Conservation (phyloP, 2,888 invertebrate genomes). For the Thymelicus lineola region DNA sequence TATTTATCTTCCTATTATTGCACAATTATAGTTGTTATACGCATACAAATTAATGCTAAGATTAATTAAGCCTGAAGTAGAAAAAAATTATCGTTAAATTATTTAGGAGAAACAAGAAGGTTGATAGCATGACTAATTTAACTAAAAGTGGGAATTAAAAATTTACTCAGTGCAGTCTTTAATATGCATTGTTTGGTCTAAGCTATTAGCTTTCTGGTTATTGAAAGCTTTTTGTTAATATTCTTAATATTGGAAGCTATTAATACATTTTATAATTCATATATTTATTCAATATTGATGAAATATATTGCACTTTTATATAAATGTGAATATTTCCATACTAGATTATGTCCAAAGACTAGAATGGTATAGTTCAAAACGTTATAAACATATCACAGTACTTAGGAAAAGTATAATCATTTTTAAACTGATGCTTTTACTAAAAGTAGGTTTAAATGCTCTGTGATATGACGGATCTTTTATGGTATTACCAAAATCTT, state of each 20-base stretch:
- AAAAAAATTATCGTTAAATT: too few species aligned
- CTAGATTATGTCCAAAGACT: conserved; percentile 4
- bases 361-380: background rate
- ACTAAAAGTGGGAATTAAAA: background rate
- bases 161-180: background rate
- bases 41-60: too few species aligned
- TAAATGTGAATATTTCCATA: background rate
- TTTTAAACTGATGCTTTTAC: conserved; percentile 5
- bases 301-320: background rate
- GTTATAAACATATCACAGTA: conserved; percentile 28
- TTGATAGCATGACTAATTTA: too few species aligned
- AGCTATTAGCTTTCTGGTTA: too few species aligned
- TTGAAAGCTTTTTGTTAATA: background rate
- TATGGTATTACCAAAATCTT: conserved; percentile 12
- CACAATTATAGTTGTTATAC: background rate
- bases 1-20: conserved; percentile 7
- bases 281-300: background rate
- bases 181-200: too few species aligned
- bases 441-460: conserved; percentile 19
- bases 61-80: background rate
- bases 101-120: too few species aligned
- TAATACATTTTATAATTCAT: background rate
- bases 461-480: conserved; percentile 31
- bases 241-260: background rate
- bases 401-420: background rate